These are phyloP conservation scores for Eupithecia abbreviata DNA, from an alignment of 2,888 invertebrate species.

Conservation along the genomic window DNA sequence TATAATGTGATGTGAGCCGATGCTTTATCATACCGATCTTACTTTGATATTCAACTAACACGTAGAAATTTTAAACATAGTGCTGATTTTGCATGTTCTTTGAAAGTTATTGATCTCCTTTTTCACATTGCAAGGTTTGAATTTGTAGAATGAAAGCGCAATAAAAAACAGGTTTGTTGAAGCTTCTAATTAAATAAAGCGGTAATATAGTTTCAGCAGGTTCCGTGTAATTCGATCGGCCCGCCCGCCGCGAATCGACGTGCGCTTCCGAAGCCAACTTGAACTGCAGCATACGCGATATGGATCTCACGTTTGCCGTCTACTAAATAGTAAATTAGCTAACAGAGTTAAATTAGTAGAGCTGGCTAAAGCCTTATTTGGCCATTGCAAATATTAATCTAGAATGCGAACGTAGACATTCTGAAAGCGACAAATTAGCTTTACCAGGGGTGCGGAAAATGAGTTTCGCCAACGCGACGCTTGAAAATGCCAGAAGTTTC, in stretches of 20 bases:
- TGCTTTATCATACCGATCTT: slow-evolving; percentile 46
- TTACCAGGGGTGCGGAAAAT: slow-evolving; percentile 6
- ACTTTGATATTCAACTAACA: slow-evolving; percentile 39
- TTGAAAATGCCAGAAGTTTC: slow-evolving; percentile 1
- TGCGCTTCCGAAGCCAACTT: slow-evolving; percentile 65
- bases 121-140: slow-evolving; percentile 19
- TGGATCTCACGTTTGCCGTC: slow-evolving; percentile 79
- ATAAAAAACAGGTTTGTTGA: not conserved
- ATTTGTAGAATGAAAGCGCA: not conserved
- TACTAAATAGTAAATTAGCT: slow-evolving; percentile 81
- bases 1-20: slow-evolving; percentile 55
- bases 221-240: slow-evolving; percentile 55
- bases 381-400: slow-evolving; percentile 42
- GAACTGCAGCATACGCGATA: slow-evolving; percentile 73
- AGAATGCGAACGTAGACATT: slow-evolving; percentile 9
- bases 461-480: not conserved
- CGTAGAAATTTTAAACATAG: slow-evolving; percentile 31
- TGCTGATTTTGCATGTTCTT: slow-evolving; percentile 34
- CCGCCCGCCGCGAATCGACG: slow-evolving; percentile 72
- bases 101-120: slow-evolving; percentile 47
- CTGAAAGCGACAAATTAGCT: slow-evolving; percentile 14
- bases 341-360: slow-evolving; percentile 74
- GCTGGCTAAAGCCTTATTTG: slow-evolving; percentile 53
- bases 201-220: slow-evolving; percentile 46
- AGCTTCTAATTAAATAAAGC: slow-evolving; percentile 46